Evolutionary conservation across 1,140 invertebrate genomes (phyloP).

Genomic region (Helicorthomorpha holstii): DNA sequence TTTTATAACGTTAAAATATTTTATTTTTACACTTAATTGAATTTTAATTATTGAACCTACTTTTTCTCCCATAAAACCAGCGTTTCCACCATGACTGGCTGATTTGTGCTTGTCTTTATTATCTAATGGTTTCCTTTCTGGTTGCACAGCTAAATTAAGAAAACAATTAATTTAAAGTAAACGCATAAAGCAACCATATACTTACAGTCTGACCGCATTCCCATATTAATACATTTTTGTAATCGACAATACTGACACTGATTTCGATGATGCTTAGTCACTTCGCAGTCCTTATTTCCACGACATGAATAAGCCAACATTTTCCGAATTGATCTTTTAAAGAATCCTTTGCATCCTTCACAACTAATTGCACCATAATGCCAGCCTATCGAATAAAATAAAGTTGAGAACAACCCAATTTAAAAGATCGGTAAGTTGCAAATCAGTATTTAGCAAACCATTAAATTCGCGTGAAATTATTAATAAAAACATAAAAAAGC

Average conservation of each 20-base stretch:
- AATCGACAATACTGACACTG: conserved; percentile 94
- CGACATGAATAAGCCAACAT: conserved; percentile 90
- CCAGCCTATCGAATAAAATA: conserved; percentile 37
- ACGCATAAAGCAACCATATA: neutral
- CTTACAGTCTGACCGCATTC: conserved; percentile 98
- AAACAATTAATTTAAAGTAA: neutral
- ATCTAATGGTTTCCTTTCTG: conserved; percentile 32
- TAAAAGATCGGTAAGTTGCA: neutral
- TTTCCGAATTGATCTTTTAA: conserved; percentile 81
- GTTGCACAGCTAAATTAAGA: conserved; percentile 33
- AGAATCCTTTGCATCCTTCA: conserved; percentile 85
- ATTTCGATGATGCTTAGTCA: conserved; percentile 92
- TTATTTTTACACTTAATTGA: neutral
- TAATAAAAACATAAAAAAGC: no score
- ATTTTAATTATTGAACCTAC: neutral
- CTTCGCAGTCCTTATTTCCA: conserved; percentile 85
- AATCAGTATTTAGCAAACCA: conserved; percentile 1
- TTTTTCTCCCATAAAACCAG: conserved; percentile 10
- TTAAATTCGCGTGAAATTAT: no score
- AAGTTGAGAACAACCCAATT: neutral
- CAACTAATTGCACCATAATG: conserved; percentile 90
- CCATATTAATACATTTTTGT: conserved; percentile 89
- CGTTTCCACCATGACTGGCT: neutral
- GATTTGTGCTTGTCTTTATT: conserved; percentile 16
- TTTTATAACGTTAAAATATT: no score